Evolutionary conservation across 2,797 vertebrate species (phyloP).

Genomic region (Pseudomugil tenellus): DNA sequence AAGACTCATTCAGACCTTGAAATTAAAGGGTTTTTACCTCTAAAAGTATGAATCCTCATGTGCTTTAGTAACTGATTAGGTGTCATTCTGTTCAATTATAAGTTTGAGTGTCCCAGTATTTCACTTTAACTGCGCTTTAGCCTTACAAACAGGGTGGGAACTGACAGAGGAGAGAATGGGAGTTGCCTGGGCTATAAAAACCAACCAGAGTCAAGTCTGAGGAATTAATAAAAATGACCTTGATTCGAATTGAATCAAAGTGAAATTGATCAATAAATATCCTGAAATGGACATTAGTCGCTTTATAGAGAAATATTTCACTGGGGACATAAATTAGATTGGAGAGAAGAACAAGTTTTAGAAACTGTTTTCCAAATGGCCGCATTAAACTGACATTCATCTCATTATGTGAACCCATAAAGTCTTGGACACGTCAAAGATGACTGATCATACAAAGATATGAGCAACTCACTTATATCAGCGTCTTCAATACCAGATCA

Average conservation of each 20-base stretch:
- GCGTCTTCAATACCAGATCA: slow-evolving; percentile 42
- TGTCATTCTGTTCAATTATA: slow-evolving; percentile 75
- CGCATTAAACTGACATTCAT: slow-evolving; percentile 69
- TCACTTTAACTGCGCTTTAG: slow-evolving; percentile 80
- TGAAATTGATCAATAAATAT: slow-evolving; percentile 86
- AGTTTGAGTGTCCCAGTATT: slow-evolving; percentile 75
- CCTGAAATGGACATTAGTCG: slow-evolving; percentile 79
- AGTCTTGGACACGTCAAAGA: slow-evolving; percentile 53
- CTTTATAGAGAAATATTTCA: slow-evolving; percentile 84
- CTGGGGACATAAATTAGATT: slow-evolving; percentile 81
- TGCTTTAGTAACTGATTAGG: slow-evolving; percentile 61
- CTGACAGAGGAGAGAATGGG: slow-evolving; percentile 65
- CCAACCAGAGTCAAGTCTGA: slow-evolving; percentile 60
- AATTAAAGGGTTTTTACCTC: slow-evolving; percentile 58
- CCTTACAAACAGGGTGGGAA: slow-evolving; percentile 81
- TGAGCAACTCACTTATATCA: slow-evolving; percentile 43
- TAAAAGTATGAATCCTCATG: slow-evolving; percentile 50
- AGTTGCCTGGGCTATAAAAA: slow-evolving; percentile 79
- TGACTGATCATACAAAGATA: slow-evolving; percentile 41
- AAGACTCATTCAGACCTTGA: slow-evolving; percentile 71
- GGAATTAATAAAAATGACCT: slow-evolving; percentile 83
- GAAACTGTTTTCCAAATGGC: slow-evolving; percentile 84
- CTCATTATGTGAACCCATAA: slow-evolving; percentile 54
- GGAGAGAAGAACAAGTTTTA: slow-evolving; percentile 77
- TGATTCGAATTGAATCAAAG: slow-evolving; percentile 78